A percentile compares a stretch with the other conserved stretches of the same genome.
Conservation (phyloP, 2,888 invertebrate genomes). For the Orthonevra nobilis region DNA sequence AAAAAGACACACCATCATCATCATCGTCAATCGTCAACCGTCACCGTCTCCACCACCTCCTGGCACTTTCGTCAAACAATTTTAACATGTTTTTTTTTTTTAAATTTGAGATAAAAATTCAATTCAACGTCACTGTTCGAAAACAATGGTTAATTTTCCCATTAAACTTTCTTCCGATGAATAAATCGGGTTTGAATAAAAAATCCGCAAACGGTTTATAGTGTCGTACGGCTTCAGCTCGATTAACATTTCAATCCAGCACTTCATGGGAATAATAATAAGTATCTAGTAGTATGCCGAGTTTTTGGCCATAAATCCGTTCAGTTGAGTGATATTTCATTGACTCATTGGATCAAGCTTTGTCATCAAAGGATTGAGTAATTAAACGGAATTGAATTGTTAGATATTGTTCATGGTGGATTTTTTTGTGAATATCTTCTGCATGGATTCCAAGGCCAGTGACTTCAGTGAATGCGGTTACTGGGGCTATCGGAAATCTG, state of each 20-base stretch:
- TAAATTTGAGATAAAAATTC: too few species aligned
- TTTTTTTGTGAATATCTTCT: too few species aligned
- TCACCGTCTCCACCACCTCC: neutral
- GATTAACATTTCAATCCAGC: constrained; percentile 32
- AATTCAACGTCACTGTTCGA: neutral
- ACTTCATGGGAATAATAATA: constrained; percentile 41
- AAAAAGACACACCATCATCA: neutral
- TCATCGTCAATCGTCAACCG: neutral
- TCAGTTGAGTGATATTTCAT: constrained; percentile 28
- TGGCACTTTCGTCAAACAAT: constrained; percentile 21
- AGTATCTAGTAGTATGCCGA: too few species aligned
- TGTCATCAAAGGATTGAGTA: constrained; percentile 26
- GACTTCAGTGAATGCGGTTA: neutral
- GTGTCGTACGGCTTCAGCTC: constrained; percentile 11
- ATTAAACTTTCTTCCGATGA: constrained; percentile 55
- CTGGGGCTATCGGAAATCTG: too few species aligned
- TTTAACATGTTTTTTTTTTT: too few species aligned
- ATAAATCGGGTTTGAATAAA: constrained; percentile 42
- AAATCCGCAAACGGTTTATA: constrained; percentile 39
- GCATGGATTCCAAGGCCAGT: constrained; percentile 8
- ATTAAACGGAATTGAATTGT: neutral
- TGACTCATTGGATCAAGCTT: constrained; percentile 10
- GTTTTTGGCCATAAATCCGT: constrained; percentile 9
- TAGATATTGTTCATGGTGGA: too few species aligned
- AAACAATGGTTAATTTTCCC: constrained; percentile 19